phyloP scores from a whole-genome alignment of 1,140 invertebrate genomes.

The Octopus bimaculoides region DNA sequence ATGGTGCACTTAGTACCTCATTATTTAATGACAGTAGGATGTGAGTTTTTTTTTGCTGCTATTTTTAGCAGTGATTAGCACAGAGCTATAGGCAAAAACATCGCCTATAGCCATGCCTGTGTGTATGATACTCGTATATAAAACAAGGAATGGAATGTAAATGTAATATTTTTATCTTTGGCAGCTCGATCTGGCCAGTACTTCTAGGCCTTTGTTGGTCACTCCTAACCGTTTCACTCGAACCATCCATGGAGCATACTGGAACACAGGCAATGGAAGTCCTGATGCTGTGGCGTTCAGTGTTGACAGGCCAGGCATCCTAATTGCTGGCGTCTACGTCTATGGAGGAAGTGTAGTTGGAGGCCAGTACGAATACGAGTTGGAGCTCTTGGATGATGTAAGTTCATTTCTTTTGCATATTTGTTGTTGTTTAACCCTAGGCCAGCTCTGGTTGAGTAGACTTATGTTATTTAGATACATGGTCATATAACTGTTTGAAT shows the following conservation, averaged over 20 bases:
- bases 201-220: slow-evolving; percentile 65
- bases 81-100: too few species aligned
- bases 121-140: too few species aligned
- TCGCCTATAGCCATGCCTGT: too few species aligned
- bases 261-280: slow-evolving; percentile 96
- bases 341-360: slow-evolving; percentile 76
- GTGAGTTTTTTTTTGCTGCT: too few species aligned
- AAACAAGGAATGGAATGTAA: too few species aligned
- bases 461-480: too few species aligned
- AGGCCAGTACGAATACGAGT: slow-evolving; percentile 67
- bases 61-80: too few species aligned
- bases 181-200: slow-evolving; percentile 45
- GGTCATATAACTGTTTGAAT: too few species aligned
- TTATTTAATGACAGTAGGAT: too few species aligned
- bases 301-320: slow-evolving; percentile 85
- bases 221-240: slow-evolving; percentile 88
- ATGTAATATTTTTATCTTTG: slow-evolving; percentile 10
- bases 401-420: background rate
- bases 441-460: too few species aligned
- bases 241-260: slow-evolving; percentile 82
- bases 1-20: too few species aligned
- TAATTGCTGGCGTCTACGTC: slow-evolving; percentile 83
- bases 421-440: slow-evolving; percentile 24
- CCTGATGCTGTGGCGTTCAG: slow-evolving; percentile 95
- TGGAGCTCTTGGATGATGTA: slow-evolving; percentile 85